Base-by-base conservation (phyloP, 2,888 invertebrate genomes). In the Graphium colonna region DNA sequence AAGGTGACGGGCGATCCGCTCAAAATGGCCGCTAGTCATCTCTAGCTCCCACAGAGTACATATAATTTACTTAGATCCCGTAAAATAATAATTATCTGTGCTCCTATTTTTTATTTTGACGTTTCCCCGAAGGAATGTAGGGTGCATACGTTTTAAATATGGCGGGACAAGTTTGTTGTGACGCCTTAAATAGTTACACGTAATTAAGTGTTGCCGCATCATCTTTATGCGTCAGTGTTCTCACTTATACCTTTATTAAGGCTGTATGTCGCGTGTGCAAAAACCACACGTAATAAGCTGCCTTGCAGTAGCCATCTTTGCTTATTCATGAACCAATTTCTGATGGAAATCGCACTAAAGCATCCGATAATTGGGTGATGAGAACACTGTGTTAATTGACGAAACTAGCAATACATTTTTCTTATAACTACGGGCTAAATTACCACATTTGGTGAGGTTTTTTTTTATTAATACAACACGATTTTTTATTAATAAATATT, bases 71-170 rank as follows among this genome's bases (percentile, higher is more conserved):
- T 72, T 64, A 66, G 67, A 65, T 60, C 60, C 69, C 69, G 81
- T 83, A 79, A 84, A 85, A 82, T 82, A 81, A 82, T 86, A 79
- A 85, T 84, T 83, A 84, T 76, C 77, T 77, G 51, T 69, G 66
- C 71, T 60, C 58, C 64, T 70, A 70, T 69, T 71, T 71, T 73
- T 76, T 36, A 36, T 4, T 74, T 69, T 71, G 69, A 66, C 71
- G 68, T 56, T 12, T 36, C 62, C 59, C 61, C 61, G 69, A 71
- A 72, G 66, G 61, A 56, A 58, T 57, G 57, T 75, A 70, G 72
- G 72, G 74, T 72, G 69, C 21, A 68, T 56, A 64, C 59, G 28
- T 5, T 57, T 48, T 16, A 45, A 38, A 43, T 43, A 41, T 45
- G 17, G 1, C n/a, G n/a, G 52, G 52, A 52, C 36, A 33, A 21